Percentiles rank a stretch among this genome's conserved stretches.
Evolutionary conservation across 2,888 invertebrate species (phyloP).

Genomic region (Mongoloraphidia duomilia): DNA sequence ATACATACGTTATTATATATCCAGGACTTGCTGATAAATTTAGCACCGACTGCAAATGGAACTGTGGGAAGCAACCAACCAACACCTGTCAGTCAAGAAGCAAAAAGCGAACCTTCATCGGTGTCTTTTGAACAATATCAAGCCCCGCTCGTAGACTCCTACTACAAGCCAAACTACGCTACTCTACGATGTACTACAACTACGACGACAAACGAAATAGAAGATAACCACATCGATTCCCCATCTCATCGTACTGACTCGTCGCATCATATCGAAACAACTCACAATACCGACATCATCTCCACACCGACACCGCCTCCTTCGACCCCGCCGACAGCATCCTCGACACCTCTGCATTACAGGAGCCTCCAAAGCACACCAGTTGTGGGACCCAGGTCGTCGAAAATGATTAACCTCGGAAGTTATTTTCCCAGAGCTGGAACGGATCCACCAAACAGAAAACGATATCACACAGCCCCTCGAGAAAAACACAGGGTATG

Average conservation of each 20-base stretch:
- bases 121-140: slow-evolving; percentile 35
- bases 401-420: slow-evolving; percentile 28
- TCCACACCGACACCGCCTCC: slow-evolving; percentile 16
- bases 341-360: slow-evolving; percentile 24
- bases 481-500: slow-evolving; percentile 42
- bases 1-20: background rate
- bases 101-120: slow-evolving; percentile 25
- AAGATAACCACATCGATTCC: slow-evolving; percentile 8
- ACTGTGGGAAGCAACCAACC: slow-evolving; percentile 26
- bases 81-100: slow-evolving; percentile 28
- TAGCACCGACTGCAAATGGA: slow-evolving; percentile 34
- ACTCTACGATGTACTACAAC: slow-evolving; percentile 24
- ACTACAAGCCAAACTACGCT: slow-evolving; percentile 36
- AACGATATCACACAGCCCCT: slow-evolving; percentile 42
- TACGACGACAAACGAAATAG: slow-evolving; percentile 18
- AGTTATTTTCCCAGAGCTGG: slow-evolving; percentile 28
- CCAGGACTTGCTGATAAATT: slow-evolving; percentile 41
- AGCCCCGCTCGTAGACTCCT: slow-evolving; percentile 36
- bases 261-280: slow-evolving; percentile 14
- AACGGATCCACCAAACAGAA: slow-evolving; percentile 33
- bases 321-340: slow-evolving; percentile 15
- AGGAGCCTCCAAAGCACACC: slow-evolving; percentile 29
- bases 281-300: slow-evolving; percentile 19
- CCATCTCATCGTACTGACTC: no score
- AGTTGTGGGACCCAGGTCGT: slow-evolving; percentile 25